Conservation (phyloP, 2,888 invertebrate genomes). For the Nephrotoma flavescens region DNA sequence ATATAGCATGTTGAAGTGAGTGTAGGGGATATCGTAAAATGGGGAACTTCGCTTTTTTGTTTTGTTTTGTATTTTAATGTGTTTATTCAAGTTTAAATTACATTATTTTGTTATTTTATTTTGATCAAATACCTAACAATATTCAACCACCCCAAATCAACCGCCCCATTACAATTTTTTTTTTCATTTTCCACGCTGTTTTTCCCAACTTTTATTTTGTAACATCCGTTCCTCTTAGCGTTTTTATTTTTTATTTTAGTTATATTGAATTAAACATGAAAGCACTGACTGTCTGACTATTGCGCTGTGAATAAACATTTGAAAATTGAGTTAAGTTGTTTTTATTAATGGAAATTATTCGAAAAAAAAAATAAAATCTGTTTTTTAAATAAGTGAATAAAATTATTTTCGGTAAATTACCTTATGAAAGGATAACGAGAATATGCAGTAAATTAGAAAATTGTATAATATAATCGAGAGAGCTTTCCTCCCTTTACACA, state of each 20-base stretch:
- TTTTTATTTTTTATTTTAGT: background rate
- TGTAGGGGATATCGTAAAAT: background rate
- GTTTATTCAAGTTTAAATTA: background rate
- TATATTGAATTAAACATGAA: background rate
- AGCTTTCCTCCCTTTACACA: background rate
- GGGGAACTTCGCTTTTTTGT: background rate
- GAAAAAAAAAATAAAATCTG: background rate
- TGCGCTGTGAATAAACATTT: background rate
- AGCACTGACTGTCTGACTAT: background rate
- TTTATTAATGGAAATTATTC: background rate
- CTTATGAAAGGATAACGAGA: background rate
- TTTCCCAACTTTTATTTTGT: background rate
- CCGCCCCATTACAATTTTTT: background rate
- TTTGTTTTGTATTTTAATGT: background rate
- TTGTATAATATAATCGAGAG: background rate
- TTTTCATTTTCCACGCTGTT: background rate
- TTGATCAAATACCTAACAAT: background rate
- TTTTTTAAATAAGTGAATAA: background rate
- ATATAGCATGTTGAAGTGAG: background rate
- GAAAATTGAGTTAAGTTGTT: background rate
- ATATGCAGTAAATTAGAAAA: background rate
- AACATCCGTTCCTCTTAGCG: background rate
- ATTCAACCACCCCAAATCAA: background rate
- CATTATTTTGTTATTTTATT: background rate
- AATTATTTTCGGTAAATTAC: background rate